A percentile compares a stretch with the other conserved stretches of the same genome.
phyloP scores from a whole-genome alignment of 2,888 invertebrate genomes.

The Euzophera pinguis region DNA sequence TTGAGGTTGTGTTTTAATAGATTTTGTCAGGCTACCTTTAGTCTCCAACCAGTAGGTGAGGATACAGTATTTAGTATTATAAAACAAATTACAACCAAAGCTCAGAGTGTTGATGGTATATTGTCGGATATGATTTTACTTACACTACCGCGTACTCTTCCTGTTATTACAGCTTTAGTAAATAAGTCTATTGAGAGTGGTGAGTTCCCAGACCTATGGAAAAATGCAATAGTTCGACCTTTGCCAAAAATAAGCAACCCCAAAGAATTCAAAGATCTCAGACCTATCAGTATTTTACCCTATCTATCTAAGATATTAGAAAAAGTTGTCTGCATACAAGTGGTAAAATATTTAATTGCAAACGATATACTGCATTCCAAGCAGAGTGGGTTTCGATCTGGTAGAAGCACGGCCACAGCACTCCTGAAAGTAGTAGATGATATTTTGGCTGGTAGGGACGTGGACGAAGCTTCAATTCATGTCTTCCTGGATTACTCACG shows the following conservation, averaged over 20 bases:
- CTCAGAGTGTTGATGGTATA: constrained; percentile 6
- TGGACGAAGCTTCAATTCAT: background rate
- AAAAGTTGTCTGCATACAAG: background rate
- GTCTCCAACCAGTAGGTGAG: background rate
- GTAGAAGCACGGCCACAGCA: background rate
- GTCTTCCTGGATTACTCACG: constrained; percentile 17
- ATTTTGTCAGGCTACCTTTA: background rate
- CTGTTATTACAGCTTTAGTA: background rate
- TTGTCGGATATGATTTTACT: constrained; percentile 1
- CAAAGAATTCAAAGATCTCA: background rate
- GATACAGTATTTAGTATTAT: background rate
- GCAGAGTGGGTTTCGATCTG: background rate
- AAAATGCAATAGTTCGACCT: background rate
- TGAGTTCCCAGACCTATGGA: constrained; percentile 1
- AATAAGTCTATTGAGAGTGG: background rate
- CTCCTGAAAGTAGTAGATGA: constrained; percentile 1
- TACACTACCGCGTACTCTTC: background rate
- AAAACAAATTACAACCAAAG: constrained; percentile 4
- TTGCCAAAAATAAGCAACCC: background rate
- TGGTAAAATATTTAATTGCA: background rate
- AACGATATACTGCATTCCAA: background rate
- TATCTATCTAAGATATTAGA: background rate
- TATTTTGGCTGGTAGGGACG: background rate
- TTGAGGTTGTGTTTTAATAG: background rate
- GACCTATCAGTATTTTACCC: constrained; percentile 8